Conservation (phyloP, 2,797 vertebrate genomes). For the Pterois miles region DNA sequence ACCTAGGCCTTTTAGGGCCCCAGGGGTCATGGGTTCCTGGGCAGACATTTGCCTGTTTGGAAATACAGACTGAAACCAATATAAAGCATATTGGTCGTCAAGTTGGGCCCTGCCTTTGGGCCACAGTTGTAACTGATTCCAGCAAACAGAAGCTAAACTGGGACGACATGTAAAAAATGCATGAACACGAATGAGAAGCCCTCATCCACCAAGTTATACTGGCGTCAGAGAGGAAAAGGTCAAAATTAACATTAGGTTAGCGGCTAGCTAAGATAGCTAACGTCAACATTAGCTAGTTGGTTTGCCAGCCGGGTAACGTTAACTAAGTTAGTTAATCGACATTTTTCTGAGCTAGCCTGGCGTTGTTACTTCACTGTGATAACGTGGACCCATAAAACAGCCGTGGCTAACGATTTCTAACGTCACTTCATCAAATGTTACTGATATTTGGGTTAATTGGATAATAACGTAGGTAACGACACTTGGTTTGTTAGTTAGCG, state of each 20-base stretch:
- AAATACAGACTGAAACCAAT: not conserved
- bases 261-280: not conserved
- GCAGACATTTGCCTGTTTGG: not conserved
- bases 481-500: conserved; percentile 25
- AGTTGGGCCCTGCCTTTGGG: not conserved
- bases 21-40: fast-evolving
- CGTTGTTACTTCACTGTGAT: not conserved
- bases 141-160: not conserved
- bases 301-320: not conserved
- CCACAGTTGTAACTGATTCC: not conserved
- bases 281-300: not conserved
- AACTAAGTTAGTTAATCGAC: not conserved
- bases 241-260: not conserved
- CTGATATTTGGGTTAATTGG: not conserved
- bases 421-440: not conserved
- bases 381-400: not conserved
- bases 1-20: not conserved
- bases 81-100: not conserved
- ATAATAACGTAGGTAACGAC: not conserved
- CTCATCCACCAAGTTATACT: too few species aligned
- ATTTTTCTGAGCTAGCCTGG: not conserved
- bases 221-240: too few species aligned
- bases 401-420: too few species aligned
- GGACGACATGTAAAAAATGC: fast-evolving
- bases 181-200: fast-evolving